Percentiles rank a stretch among this genome's conserved stretches.
phyloP scores from a whole-genome alignment of 1,140 invertebrate species.

The Temnothorax curvispinosus region DNA sequence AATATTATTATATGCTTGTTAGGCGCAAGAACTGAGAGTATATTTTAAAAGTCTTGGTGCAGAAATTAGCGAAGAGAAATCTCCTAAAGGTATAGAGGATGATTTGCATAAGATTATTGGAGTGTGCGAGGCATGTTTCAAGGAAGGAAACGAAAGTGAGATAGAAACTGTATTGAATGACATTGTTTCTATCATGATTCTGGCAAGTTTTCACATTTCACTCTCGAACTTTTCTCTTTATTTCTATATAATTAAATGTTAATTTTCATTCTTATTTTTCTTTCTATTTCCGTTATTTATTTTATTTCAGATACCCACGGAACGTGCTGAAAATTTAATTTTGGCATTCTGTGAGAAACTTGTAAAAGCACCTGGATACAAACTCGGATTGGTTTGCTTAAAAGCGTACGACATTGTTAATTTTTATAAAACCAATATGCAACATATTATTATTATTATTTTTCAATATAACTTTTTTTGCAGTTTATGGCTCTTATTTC shows the following conservation, averaged over 20 bases:
- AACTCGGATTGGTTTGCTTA: conserved; percentile 92
- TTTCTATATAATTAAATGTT: background rate
- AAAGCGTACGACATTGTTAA: conserved; percentile 91
- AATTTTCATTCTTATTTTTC: too few species aligned
- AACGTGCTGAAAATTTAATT: conserved; percentile 96
- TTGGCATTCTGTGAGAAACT: conserved; percentile 97
- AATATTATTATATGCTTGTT: conserved; percentile 70
- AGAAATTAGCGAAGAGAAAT: conserved; percentile 96
- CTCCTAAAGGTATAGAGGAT: conserved; percentile 95
- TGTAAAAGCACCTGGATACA: conserved; percentile 94
- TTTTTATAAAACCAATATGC: background rate
- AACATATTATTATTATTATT: background rate
- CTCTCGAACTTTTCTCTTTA: background rate
- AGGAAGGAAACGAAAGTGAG: conserved; percentile 92
- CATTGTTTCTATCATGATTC: conserved; percentile 97
- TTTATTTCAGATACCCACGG: conserved; percentile 90
- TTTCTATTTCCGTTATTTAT: background rate
- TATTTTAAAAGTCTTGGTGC: conserved; percentile 97
- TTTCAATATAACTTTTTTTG: conserved; percentile 57
- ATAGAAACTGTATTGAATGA: conserved; percentile 94
- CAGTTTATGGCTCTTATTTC: conserved; percentile 94
- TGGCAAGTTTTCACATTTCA: conserved; percentile 87
- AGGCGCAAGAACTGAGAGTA: conserved; percentile 95
- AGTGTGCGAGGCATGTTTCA: conserved; percentile 96
- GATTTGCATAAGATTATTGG: conserved; percentile 98